Evolutionary conservation across 1,140 invertebrate species (phyloP).

Genomic region (Penaeus chinensis): DNA sequence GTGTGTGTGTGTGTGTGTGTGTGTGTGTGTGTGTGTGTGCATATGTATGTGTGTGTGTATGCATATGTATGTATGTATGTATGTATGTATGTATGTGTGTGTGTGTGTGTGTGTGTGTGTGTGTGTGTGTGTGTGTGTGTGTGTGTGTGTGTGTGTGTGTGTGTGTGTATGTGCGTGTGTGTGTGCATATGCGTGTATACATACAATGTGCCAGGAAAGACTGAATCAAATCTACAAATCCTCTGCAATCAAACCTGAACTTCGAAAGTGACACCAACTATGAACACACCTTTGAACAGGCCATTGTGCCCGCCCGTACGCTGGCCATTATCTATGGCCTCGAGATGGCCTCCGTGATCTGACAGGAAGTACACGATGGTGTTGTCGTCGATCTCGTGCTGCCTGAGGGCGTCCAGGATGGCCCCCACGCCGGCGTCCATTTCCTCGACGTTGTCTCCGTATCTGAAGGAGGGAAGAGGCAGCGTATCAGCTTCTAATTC

Average conservation of each 20-base stretch:
- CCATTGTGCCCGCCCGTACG: conserved; percentile 69
- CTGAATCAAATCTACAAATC: no score
- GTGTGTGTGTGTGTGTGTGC: not conserved
- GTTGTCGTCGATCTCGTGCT: conserved; percentile 61
- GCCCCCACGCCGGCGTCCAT: conserved; percentile 66
- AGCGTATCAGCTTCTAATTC: no score
- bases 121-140: not conserved
- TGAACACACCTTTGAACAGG: conserved; percentile 65
- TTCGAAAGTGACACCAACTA: no score
- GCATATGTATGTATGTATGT: not conserved
- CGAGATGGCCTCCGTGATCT: conserved; percentile 67
- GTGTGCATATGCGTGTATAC: not conserved
- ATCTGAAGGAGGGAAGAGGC: conserved; percentile 48
- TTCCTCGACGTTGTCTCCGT: conserved; percentile 66
- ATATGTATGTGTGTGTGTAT: not conserved
- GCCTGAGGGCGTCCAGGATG: conserved; percentile 61
- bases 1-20: not conserved
- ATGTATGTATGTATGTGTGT: not conserved
- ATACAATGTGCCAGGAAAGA: not conserved
- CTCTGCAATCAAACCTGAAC: no score
- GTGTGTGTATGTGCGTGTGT: not conserved
- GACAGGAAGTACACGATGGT: conserved; percentile 67
- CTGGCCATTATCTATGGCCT: conserved; percentile 67
- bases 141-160: not conserved
- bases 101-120: not conserved